Evolutionary conservation across 1,140 invertebrate genomes (phyloP).

Genomic region (Fopius arisanus): DNA sequence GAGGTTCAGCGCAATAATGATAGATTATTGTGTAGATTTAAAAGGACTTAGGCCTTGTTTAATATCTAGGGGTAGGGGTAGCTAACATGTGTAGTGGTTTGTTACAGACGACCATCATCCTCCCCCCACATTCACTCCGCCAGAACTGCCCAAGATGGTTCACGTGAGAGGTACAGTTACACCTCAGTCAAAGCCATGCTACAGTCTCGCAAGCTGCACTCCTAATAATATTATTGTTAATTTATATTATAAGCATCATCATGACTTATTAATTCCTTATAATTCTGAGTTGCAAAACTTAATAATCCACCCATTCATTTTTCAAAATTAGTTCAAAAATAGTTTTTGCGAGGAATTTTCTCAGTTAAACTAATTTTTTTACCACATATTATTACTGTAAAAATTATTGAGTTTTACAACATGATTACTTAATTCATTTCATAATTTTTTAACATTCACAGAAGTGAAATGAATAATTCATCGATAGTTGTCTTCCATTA

Average conservation of each 20-base stretch:
- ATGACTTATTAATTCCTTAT: too few species aligned
- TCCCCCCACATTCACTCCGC: conserved; percentile 93
- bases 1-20: background rate
- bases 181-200: conserved; percentile 61
- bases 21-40: background rate
- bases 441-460: background rate
- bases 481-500: background rate
- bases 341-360: too few species aligned
- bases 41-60: background rate
- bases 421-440: background rate
- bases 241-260: background rate
- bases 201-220: conserved; percentile 60
- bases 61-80: conserved; percentile 45
- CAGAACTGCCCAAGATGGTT: conserved; percentile 96
- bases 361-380: too few species aligned
- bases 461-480: background rate
- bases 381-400: too few species aligned
- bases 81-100: conserved; percentile 73
- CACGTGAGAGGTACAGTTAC: conserved; percentile 87
- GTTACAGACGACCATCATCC: conserved; percentile 93
- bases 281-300: too few species aligned
- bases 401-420: too few species aligned
- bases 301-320: too few species aligned
- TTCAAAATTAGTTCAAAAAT: too few species aligned
- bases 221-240: conserved; percentile 41